Evolutionary conservation across 2,113 vertebrate species (phyloP).

Genomic region (Protobothrops mucrosquamatus): DNA sequence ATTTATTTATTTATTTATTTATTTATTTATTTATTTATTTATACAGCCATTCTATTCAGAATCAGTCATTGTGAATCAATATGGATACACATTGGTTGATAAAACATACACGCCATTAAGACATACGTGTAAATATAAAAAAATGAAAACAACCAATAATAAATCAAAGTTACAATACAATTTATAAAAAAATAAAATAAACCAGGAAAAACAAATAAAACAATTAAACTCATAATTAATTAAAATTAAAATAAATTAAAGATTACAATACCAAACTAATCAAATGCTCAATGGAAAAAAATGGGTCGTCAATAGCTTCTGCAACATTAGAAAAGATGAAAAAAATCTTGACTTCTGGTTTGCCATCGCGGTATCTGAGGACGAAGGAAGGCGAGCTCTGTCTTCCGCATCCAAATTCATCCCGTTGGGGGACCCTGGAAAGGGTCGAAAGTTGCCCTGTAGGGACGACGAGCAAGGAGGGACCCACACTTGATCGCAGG

Average conservation of each 20-base stretch:
- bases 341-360: too few relatives aligned
- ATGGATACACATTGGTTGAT: neutral
- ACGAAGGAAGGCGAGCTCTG: too few relatives aligned
- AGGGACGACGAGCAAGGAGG: too few relatives aligned
- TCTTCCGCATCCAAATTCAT: too few relatives aligned
- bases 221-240: neutral
- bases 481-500: too few relatives aligned
- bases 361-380: too few relatives aligned
- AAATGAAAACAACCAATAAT: neutral
- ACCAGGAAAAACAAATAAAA: neutral
- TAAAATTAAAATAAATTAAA: neutral
- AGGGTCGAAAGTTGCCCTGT: too few relatives aligned
- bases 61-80: neutral
- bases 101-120: neutral
- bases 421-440: too few relatives aligned
- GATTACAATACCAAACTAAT: neutral
- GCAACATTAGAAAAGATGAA: neutral
- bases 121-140: neutral
- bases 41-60: neutral
- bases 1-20: neutral
- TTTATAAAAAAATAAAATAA: neutral
- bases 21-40: neutral
- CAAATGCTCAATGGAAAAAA: neutral
- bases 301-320: neutral
- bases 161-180: neutral